Percentiles rank a stretch among this genome's conserved stretches.
Conservation (phyloP, 92 coral and sea anemone species). For the Siderastrea siderea region DNA sequence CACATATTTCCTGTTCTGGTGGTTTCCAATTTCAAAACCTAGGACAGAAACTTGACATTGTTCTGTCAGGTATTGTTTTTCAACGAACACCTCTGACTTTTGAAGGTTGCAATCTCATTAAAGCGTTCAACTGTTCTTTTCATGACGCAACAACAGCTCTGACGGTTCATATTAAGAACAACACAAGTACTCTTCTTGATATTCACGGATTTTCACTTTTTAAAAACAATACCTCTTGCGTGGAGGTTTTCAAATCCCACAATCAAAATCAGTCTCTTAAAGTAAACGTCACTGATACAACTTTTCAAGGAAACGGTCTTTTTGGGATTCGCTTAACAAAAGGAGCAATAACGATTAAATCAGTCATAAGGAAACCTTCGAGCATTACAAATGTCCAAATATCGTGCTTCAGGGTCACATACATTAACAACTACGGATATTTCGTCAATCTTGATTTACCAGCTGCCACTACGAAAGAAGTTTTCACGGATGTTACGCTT, state of each 20-base stretch:
- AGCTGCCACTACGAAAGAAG: no score
- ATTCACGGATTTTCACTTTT: constrained; percentile 9
- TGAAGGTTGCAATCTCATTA: neutral
- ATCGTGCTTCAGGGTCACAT: no score
- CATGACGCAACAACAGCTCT: neutral
- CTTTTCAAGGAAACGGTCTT: neutral
- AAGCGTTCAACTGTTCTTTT: constrained; percentile 9
- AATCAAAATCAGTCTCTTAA: neutral
- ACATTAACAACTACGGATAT: no score
- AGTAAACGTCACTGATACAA: neutral
- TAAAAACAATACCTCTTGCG: constrained; percentile 11
- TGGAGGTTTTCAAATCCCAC: neutral
- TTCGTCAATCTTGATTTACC: no score
- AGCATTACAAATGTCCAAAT: no score
- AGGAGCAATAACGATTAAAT: no score
- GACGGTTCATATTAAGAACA: neutral
- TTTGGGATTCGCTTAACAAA: neutral
- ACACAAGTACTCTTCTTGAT: neutral
- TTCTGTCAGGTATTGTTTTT: constrained; percentile 19
- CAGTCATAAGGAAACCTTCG: no score
- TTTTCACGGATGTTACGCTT: neutral
- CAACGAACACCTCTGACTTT: neutral
- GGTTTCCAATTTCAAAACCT: no score
- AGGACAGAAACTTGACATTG: no score
- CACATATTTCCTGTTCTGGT: no score